Conservation (phyloP, 2,888 invertebrate species). For the Halocaridina rubra region DNA sequence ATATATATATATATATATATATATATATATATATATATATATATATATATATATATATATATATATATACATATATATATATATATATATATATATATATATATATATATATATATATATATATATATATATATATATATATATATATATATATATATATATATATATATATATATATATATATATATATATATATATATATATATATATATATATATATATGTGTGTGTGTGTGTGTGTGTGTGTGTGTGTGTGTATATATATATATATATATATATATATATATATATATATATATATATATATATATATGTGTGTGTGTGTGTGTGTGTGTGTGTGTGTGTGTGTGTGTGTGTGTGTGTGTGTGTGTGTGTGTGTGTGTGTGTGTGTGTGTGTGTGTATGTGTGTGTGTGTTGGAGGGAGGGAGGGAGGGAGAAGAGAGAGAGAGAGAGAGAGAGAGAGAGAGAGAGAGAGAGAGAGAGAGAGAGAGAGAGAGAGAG, state of each 20-base stretch:
- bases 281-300: background rate
- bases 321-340: background rate
- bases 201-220: background rate
- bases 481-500: no score
- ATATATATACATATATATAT: background rate
- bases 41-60: background rate
- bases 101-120: background rate
- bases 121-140: background rate
- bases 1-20: background rate
- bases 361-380: no score
- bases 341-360: background rate
- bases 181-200: background rate
- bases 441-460: no score
- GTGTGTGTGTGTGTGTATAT: background rate
- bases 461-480: no score
- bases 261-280: background rate
- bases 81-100: background rate
- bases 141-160: background rate
- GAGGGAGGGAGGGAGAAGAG: no score
- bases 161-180: background rate
- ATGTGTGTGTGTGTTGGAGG: no score
- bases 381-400: no score
- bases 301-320: background rate
- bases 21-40: background rate
- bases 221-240: background rate